Conservation (phyloP, 1,140 invertebrate genomes). For the Orius insidiosus region DNA sequence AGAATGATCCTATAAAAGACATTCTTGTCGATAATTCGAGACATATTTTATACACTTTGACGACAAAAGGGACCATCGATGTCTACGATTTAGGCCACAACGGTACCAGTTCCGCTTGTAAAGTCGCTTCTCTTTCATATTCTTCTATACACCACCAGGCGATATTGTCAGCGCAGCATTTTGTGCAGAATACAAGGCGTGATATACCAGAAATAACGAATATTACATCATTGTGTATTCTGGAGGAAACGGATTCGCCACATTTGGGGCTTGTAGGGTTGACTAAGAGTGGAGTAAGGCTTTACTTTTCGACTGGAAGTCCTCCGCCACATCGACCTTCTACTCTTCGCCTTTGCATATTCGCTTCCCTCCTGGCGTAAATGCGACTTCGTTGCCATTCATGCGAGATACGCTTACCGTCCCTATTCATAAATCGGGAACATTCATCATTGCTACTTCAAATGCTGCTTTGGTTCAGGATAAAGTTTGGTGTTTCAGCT, state of each 20-base stretch:
- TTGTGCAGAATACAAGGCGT: too few species aligned
- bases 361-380: conserved; percentile 53
- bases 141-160: too few species aligned
- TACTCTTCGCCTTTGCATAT: conserved; percentile 70
- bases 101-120: conserved; percentile 43
- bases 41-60: conserved; percentile 78
- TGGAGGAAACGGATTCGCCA: conserved; percentile 60
- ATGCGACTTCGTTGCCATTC: background rate
- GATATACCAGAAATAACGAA: background rate
- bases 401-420: background rate
- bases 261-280: conserved; percentile 81
- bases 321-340: conserved; percentile 34
- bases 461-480: conserved; percentile 31
- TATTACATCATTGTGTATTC: conserved; percentile 45
- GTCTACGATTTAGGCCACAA: conserved; percentile 78
- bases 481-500: conserved; percentile 54
- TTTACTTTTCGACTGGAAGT: conserved; percentile 66
- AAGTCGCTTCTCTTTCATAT: conserved; percentile 43
- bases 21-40: conserved; percentile 80
- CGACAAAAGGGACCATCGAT: conserved; percentile 62
- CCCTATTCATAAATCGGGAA: conserved; percentile 28
- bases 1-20: conserved; percentile 68
- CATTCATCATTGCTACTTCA: conserved; percentile 48
- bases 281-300: conserved; percentile 71
- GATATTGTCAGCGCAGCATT: too few species aligned